Percentiles rank a stretch among this genome's conserved stretches.
Evolutionary conservation across 1,140 invertebrate species (phyloP).

Genomic region (Pectinophora gossypiella): DNA sequence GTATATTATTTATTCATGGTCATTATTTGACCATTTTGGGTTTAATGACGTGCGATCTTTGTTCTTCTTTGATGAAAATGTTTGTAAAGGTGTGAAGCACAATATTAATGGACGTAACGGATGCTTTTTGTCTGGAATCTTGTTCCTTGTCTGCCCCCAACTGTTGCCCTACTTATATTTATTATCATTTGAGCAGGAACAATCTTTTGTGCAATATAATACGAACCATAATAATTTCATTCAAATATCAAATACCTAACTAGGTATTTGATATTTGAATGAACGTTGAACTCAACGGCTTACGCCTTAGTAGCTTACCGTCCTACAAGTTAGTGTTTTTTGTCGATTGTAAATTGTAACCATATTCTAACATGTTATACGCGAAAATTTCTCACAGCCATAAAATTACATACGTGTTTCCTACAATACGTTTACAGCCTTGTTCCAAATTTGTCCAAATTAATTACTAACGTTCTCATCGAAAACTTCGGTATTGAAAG

Average conservation of each 20-base stretch:
- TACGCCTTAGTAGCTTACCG: too few relatives aligned
- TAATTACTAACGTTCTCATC: slow-evolving; percentile 52
- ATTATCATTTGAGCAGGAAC: too few relatives aligned
- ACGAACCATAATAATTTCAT: too few relatives aligned
- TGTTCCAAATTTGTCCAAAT: slow-evolving; percentile 38
- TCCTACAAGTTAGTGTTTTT: too few relatives aligned
- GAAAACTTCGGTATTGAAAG: slow-evolving; percentile 32
- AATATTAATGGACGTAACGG: slow-evolving; percentile 47
- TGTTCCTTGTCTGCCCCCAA: too few relatives aligned
- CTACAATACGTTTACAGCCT: slow-evolving; percentile 4
- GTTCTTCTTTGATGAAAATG: slow-evolving; percentile 57
- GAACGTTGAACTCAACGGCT: too few relatives aligned
- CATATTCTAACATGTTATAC: too few relatives aligned
- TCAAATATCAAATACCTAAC: too few relatives aligned
- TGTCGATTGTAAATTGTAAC: too few relatives aligned
- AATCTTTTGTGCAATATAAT: too few relatives aligned
- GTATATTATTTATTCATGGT: slow-evolving; percentile 71
- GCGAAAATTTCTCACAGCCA: slow-evolving; percentile 21
- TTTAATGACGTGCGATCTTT: slow-evolving; percentile 68
- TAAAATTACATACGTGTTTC: slow-evolving; percentile 14
- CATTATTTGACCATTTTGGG: slow-evolving; percentile 71
- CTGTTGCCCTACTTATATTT: too few relatives aligned
- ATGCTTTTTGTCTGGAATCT: slow-evolving; percentile 20
- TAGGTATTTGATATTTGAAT: too few relatives aligned
- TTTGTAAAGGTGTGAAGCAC: slow-evolving; percentile 63